Evolutionary conservation across 2,113 vertebrate genomes (phyloP).

Genomic region (Riparia riparia): DNA sequence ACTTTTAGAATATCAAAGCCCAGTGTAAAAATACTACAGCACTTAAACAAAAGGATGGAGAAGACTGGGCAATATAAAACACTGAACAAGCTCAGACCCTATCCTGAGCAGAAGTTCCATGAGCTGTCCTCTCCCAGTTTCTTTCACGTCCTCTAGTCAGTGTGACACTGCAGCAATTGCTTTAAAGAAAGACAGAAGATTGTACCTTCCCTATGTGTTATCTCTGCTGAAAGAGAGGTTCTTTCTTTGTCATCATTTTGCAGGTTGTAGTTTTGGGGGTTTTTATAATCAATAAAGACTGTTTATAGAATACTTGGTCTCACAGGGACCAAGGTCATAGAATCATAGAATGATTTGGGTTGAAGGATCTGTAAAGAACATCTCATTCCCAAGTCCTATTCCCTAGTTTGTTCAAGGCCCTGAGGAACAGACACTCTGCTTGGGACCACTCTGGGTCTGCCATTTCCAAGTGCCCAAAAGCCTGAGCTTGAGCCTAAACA

Average conservation of each 20-base stretch:
- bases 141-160: neutral
- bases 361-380: neutral
- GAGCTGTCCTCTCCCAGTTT: neutral
- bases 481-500: neutral
- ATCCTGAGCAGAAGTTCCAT: neutral
- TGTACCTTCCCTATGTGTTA: neutral
- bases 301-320: neutral
- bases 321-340: neutral
- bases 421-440: neutral
- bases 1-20: neutral
- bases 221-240: neutral
- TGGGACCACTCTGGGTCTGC: neutral
- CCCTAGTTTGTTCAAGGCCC: neutral
- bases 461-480: neutral
- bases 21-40: neutral
- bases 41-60: neutral
- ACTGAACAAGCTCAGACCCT: neutral
- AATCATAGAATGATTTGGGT: neutral
- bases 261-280: rapidly evolving
- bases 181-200: neutral
- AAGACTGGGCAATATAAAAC: neutral
- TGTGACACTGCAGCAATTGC: neutral
- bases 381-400: neutral
- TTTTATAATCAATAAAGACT: neutral
- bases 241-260: neutral